Base-by-base conservation (phyloP, 2,888 invertebrate genomes). In the Periphyllus acericola region DNA sequence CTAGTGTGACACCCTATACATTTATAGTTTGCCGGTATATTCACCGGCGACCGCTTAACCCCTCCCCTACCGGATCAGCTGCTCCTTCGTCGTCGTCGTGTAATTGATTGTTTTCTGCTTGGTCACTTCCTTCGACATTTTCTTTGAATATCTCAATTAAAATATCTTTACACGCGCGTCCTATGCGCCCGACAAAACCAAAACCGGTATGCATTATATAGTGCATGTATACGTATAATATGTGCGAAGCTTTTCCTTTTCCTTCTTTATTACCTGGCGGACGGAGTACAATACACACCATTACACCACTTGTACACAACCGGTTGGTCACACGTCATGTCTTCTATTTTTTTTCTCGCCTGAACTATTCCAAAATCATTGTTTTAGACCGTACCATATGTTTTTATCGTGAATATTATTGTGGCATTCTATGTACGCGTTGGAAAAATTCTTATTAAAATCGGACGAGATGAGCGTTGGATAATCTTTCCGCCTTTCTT, bases 91-190 rank as follows among this genome's bases (percentile, higher is more conserved):
- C 29, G n/a, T n/a, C n/a, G n/a, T n/a, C n/a, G n/a, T 0, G 21
- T 84, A 84, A 76, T 76, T 75, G 75, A 84, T 84, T 21, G 83
- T 29, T 84, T 81, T 76, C 29, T 84, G 83, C 83, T 84, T 17
- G 83, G 75, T 84, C 75, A 84, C 83, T 84, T 84, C 83, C 83
- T 75, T 66, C 75, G 75, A 72, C n/a, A n/a, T 72, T 72, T 83
- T 21, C 75, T 40, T 21, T 3, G 29, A 76, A 84, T 66, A 66
- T 84, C 66, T 84, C 83, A 84, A 84, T 84, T 84, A 75, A 19
- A 74, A 17, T 40, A 66, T 66, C 46, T 52, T 72, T 34, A 8
- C 17, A 19, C 71, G 6, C 34, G n/a, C 9, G 1, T 68, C n/a
- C 5, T n/a, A 6, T 14, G 71, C 29, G 11, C n/a, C 71, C 32